Percentiles rank a stretch among this genome's conserved stretches.
Evolutionary conservation across 2,888 invertebrate species (phyloP).

Genomic region (Drosophila incognita): DNA sequence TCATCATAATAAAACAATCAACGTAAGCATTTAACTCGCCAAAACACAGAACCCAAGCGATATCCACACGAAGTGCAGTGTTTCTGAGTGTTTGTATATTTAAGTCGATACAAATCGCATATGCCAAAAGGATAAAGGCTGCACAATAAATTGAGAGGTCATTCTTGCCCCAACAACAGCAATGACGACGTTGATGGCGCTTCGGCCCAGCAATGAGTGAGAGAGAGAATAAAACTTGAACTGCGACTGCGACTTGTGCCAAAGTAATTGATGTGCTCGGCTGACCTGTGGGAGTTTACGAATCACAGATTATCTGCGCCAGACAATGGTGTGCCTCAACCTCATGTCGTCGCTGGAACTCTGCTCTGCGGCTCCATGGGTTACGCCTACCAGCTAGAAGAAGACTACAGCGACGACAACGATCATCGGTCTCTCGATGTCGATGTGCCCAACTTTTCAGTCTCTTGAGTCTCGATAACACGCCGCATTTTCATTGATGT

Average conservation of each 20-base stretch:
- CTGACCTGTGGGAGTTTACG: constrained; percentile 84
- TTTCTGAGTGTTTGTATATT: constrained; percentile 50
- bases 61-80: neutral
- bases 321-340: constrained; percentile 78
- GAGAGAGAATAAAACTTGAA: constrained; percentile 7
- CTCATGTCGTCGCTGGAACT: constrained; percentile 70
- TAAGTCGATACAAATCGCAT: constrained; percentile 80
- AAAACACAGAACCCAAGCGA: constrained; percentile 30
- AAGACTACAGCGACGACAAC: constrained; percentile 2
- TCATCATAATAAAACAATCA: constrained; percentile 85
- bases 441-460: constrained; percentile 10
- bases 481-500: constrained; percentile 61
- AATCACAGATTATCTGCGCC: constrained; percentile 83
- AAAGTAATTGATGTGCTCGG: constrained; percentile 84
- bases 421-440: neutral
- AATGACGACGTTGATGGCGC: constrained; percentile 47
- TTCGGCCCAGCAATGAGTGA: constrained; percentile 31
- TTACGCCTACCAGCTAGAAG: constrained; percentile 52
- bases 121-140: constrained; percentile 79
- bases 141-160: constrained; percentile 80
- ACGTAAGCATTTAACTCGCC: constrained; percentile 76
- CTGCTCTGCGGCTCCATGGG: constrained; percentile 41
- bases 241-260: constrained; percentile 75
- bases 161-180: constrained; percentile 68
- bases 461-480: constrained; percentile 41